Conservation (phyloP, 1,140 invertebrate species). For the Drosophila mojavensis region DNA sequence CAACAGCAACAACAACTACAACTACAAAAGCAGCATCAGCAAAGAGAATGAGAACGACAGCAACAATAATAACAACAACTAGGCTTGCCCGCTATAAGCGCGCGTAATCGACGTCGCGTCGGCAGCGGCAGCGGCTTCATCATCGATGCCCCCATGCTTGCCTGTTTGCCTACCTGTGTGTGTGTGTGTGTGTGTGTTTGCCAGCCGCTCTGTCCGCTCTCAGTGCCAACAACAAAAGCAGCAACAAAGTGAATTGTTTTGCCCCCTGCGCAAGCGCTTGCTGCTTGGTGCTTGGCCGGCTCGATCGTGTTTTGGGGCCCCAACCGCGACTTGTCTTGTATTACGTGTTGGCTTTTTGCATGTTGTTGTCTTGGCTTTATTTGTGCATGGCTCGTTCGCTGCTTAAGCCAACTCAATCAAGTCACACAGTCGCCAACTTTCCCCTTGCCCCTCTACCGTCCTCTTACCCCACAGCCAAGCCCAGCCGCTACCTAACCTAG, state of each 20-base stretch:
- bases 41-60: conserved; percentile 41
- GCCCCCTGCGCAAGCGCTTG: background rate
- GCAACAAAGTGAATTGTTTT: conserved; percentile 18
- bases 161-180: no score
- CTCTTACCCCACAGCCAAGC: background rate
- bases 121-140: conserved; percentile 17
- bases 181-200: conserved; percentile 8
- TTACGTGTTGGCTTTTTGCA: conserved; percentile 74
- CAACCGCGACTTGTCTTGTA: conserved; percentile 59
- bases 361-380: conserved; percentile 64
- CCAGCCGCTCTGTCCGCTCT: background rate
- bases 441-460: background rate
- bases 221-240: background rate
- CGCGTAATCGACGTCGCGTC: conserved; percentile 60
- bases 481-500: background rate
- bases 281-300: background rate
- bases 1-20: conserved; percentile 3
- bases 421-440: conserved; percentile 45
- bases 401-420: conserved; percentile 68
- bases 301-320: conserved; percentile 33
- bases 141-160: conserved; percentile 15
- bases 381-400: conserved; percentile 57
- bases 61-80: conserved; percentile 25
- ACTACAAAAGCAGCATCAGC: background rate
- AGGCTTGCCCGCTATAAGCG: conserved; percentile 54